phyloP scores from a whole-genome alignment of 2,888 invertebrate species.

The Noctua fimbriata region DNA sequence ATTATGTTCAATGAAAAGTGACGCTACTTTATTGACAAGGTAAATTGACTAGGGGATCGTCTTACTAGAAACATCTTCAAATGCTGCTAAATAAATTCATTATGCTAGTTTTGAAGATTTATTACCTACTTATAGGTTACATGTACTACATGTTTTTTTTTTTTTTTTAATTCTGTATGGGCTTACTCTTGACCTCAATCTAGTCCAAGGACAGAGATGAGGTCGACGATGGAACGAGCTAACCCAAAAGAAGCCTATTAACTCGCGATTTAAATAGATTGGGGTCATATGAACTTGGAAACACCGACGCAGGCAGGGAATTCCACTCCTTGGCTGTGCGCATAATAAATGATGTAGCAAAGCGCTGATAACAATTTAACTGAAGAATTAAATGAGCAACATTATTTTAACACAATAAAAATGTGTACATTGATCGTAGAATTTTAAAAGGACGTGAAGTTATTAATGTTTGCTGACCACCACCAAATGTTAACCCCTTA shows the following conservation, averaged over 20 bases:
- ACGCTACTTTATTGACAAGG: not conserved
- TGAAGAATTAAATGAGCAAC: not conserved
- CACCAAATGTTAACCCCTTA: slow-evolving; percentile 28
- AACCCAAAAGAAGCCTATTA: too few species aligned
- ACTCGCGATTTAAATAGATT: too few species aligned
- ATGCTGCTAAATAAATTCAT: not conserved
- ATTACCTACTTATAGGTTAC: not conserved
- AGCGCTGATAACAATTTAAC: too few species aligned
- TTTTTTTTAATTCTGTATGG: too few species aligned
- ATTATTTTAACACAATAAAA: not conserved
- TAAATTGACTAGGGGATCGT: not conserved
- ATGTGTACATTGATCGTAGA: not conserved
- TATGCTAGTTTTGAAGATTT: not conserved
- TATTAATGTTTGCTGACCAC: slow-evolving; percentile 14
- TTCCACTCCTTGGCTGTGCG: too few species aligned
- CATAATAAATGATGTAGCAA: too few species aligned
- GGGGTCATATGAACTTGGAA: too few species aligned
- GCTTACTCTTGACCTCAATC: too few species aligned
- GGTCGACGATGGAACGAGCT: too few species aligned
- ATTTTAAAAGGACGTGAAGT: slow-evolving; percentile 10
- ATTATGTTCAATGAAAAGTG: not conserved
- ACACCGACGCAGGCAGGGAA: too few species aligned
- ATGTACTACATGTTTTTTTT: too few species aligned
- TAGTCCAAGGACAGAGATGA: too few species aligned
- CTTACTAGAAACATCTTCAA: not conserved